Evolutionary conservation across 2,888 invertebrate genomes (phyloP), one percentile per base, ranked within the genome.

Genomic region (Callinectes sapidus): DNA sequence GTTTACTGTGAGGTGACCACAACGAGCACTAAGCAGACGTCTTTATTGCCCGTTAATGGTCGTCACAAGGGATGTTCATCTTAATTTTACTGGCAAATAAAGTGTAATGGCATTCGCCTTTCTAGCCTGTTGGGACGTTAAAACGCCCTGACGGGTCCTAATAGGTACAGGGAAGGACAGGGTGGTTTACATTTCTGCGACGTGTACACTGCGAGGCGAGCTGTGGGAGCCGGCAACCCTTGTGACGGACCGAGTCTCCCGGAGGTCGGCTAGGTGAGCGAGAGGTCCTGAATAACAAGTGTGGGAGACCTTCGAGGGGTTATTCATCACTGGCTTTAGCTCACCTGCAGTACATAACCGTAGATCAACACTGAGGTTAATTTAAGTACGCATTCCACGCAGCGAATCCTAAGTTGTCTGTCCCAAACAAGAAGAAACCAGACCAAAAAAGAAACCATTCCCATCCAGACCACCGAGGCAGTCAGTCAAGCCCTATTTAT

Each of bases 51-150:
- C 89, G 89, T 93, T 93, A 90, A 93, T 92, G 92, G 92, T 90
- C 93, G 90, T 92, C 90, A 90, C 93, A 85, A 48, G 90, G 92
- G 90, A 71, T 90, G 92, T 93, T 93, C 93, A 93, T 93, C 93
- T 93, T 92, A 93, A 93, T 93, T 93, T 93, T 92, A 93, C 92
- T 93, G 93, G 92, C 92, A 92, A 93, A 93, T 93, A 93, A 93
- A 93, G 93, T 90, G 92, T 92, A 90, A 92, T 87, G 90, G 92
- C 90, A 92, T 90, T 90, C 87, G 92, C 77, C 88, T 92, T 85
- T 35, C 81, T 81, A 32, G 32, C 81, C 81, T 81, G 81, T 81
- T 81, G 35, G 81, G 81, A 81, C 81, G 35, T 81, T 81, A 81
- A 32, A 81, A 35, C 88, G 88, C 55, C 55, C 61, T 88, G 18